phyloP scores from a whole-genome alignment of 1,140 invertebrate genomes.

The Eurosta solidaginis region DNA sequence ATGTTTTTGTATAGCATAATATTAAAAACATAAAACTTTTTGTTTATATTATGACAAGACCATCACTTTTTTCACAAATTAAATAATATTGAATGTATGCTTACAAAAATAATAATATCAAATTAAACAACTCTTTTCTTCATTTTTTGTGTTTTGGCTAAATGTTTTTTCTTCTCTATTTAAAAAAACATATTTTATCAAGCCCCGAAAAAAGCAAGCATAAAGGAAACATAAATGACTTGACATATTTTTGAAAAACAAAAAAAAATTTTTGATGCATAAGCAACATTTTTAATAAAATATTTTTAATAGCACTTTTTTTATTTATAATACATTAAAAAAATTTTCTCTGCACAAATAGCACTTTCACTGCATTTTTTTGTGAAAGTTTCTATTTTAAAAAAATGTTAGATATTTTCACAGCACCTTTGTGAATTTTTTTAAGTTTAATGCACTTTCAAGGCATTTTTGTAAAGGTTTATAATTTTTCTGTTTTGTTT shows the following conservation, averaged over 20 bases:
- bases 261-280: background rate
- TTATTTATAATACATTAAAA: background rate
- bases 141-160: slow-evolving; percentile 6
- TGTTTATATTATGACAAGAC: background rate
- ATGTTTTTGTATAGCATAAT: slow-evolving; percentile 3
- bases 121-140: background rate
- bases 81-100: background rate
- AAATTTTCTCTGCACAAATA: background rate
- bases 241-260: background rate
- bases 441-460: no score
- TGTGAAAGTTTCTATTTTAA: background rate
- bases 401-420: no score
- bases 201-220: background rate
- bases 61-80: background rate
- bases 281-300: background rate
- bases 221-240: background rate
- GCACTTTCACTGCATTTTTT: background rate
- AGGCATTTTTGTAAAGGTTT: no score
- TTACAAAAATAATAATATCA: slow-evolving; percentile 3
- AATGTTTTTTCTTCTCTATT: slow-evolving; percentile 13
- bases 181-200: background rate
- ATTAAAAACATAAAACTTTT: background rate
- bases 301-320: background rate
- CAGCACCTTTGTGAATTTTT: no score
- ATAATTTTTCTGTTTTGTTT: no score